A percentile compares a stretch with the other conserved stretches of the same genome.
phyloP scores from a whole-genome alignment of 2,888 invertebrate genomes.

The Cryptops parisi region DNA sequence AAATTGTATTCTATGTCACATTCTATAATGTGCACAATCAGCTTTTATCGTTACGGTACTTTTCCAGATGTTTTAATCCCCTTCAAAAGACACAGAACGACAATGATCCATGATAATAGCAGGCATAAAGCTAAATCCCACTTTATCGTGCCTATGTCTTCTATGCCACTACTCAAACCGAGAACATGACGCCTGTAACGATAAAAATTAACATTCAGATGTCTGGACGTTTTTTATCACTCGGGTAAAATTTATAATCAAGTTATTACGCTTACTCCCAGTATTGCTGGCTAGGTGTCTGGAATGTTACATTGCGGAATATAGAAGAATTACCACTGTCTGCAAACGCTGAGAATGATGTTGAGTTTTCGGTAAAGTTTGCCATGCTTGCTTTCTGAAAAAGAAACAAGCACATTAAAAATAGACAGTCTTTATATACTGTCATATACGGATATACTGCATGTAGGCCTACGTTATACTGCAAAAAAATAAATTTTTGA shows the following conservation, averaged over 20 bases:
- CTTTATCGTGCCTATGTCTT: slow-evolving; percentile 22
- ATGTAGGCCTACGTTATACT: no score
- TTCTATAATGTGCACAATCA: background rate
- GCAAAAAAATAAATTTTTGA: no score
- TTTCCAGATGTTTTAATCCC: slow-evolving; percentile 25
- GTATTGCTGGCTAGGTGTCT: slow-evolving; percentile 22
- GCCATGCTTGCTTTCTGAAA: no score
- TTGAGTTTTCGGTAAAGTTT: no score
- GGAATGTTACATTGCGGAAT: no score
- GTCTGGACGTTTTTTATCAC: background rate
- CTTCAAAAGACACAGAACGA: slow-evolving; percentile 22
- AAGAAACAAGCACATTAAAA: no score
- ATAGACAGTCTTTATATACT: no score
- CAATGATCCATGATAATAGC: slow-evolving; percentile 23
- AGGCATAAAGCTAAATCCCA: slow-evolving; percentile 25
- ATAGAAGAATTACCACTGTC: no score
- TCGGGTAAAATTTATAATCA: background rate
- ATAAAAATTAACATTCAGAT: no score
- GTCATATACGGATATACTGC: no score
- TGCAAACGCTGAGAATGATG: no score
- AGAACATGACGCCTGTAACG: slow-evolving; percentile 22
- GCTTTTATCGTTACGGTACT: slow-evolving; percentile 14
- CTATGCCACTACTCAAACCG: slow-evolving; percentile 22
- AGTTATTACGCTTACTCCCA: slow-evolving; percentile 21
- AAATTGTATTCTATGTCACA: background rate